A percentile compares a stretch with the other conserved stretches of the same genome.
These are phyloP conservation scores for Lasius fuliginosus DNA, from an alignment of 2,888 invertebrate species.

Conservation along the genomic window DNA sequence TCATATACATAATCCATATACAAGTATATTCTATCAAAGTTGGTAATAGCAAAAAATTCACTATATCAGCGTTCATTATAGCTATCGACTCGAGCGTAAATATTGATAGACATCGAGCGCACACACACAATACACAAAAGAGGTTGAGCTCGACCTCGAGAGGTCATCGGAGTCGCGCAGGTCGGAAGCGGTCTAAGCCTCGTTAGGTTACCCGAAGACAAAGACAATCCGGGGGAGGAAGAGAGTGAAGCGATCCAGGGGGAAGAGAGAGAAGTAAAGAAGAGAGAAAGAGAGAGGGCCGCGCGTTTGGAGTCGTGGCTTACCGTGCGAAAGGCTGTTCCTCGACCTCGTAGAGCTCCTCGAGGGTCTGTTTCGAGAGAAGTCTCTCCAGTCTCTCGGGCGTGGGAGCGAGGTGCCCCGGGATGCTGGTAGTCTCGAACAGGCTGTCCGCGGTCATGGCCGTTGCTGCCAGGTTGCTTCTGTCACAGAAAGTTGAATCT, in stretches of 20 bases:
- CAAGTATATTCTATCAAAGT: conserved; percentile 1
- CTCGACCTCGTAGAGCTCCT: conserved; percentile 86
- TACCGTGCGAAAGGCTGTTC: conserved; percentile 86
- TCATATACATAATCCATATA: neutral
- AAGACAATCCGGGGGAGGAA: conserved; percentile 26
- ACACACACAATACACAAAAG: conserved; percentile 12
- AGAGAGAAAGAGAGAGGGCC: conserved; percentile 11
- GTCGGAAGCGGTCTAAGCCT: conserved; percentile 55
- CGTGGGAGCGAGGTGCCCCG: conserved; percentile 86
- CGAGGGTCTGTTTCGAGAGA: conserved; percentile 85
- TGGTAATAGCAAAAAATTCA: conserved; percentile 5
- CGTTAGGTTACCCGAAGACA: conserved; percentile 49
- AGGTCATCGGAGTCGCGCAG: conserved; percentile 61
- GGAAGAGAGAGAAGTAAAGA: conserved; percentile 9
- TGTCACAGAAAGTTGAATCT: conserved; percentile 49
- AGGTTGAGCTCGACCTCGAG: conserved; percentile 60
- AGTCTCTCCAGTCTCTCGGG: conserved; percentile 85
- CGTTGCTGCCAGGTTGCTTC: conserved; percentile 62
- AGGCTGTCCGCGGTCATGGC: conserved; percentile 85
- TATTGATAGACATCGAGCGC: conserved; percentile 42
- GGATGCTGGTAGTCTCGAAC: conserved; percentile 85
- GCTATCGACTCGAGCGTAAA: conserved; percentile 29
- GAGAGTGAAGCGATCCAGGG: neutral
- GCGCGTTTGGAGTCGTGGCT: conserved; percentile 64
- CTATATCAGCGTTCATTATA: conserved; percentile 8